Percentiles rank a stretch among this genome's conserved stretches.
Conservation (phyloP, 2,888 invertebrate genomes). For the Mythimna loreyi region DNA sequence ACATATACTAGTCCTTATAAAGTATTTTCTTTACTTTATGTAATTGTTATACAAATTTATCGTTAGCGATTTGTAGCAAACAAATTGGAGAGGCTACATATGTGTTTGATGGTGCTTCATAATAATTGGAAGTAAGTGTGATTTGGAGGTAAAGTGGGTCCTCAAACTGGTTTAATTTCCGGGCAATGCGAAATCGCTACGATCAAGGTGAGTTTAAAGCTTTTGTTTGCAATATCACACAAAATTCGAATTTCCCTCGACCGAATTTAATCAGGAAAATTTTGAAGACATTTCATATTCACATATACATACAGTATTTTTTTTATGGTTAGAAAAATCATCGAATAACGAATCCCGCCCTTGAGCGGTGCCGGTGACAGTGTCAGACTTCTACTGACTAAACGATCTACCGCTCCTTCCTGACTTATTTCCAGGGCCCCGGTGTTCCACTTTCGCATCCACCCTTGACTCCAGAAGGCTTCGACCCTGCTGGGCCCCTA, state of each 20-base stretch:
- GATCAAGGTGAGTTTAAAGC: constrained; percentile 19
- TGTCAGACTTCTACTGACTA: too few relatives aligned
- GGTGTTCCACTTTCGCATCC: too few relatives aligned
- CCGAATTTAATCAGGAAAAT: background rate
- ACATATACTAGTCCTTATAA: too few relatives aligned
- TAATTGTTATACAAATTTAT: background rate
- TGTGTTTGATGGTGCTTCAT: background rate
- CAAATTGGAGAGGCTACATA: background rate
- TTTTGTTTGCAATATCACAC: constrained; percentile 13
- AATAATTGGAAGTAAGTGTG: background rate
- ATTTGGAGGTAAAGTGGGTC: background rate
- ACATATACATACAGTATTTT: background rate
- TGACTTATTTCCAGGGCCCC: too few relatives aligned
- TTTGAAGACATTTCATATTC: background rate
- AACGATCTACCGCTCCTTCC: too few relatives aligned
- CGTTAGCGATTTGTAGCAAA: background rate
- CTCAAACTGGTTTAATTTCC: constrained; percentile 36
- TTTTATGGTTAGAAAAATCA: too few relatives aligned
- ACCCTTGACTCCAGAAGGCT: too few relatives aligned
- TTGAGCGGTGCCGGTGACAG: too few relatives aligned
- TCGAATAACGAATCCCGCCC: too few relatives aligned
- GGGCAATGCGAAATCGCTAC: constrained; percentile 7
- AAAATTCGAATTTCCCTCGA: constrained; percentile 20
- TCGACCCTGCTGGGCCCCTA: too few relatives aligned
- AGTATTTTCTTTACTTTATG: too few relatives aligned